Base-by-base conservation (phyloP, 2,888 invertebrate species). In the Hipparchia sbordonii region DNA sequence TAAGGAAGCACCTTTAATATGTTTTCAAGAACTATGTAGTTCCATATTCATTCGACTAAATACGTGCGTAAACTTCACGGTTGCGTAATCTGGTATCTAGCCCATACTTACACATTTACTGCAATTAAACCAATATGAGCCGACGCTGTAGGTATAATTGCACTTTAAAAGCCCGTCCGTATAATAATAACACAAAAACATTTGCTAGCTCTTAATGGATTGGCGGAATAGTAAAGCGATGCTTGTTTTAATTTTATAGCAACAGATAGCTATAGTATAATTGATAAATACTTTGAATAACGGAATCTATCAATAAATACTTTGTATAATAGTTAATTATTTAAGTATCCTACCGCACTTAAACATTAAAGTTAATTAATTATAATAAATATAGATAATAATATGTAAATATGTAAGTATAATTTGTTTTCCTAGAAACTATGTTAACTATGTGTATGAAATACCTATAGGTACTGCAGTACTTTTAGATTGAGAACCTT, bases 61-160 rank as follows among this genome's bases (percentile, higher is more conserved):
- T 46, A 62, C 13, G 52, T 33, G 10, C 65, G 54, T 61, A 48
- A n/a, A 54, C 46, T 23, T 71, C 63, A 39, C 67, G 63, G 52
- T 70, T 48, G 66, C 67, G 60, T 54, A 45, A 45, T 51, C 57
- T 51, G 56, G 46, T 60, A 60, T 48, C 51, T 63, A 72, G 56
- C 67, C 54, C 67, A 62, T 46, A 62, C 62, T 13, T 9, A 61
- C 61, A 56, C 56, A 51, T 51, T 62, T 57, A 46, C 67, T 59
- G 62, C 61, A 72, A 72, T 70, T 54, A 63, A 54, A 46, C 33
- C 67, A 57, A 67, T 67, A 67, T 52, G 65, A 70, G 51, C 8
- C 39, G 39, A 51, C 59, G 1, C 61, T 51, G n/a, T 57, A 23
- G 23, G 23, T 23, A 67, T 72, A 70, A 72, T 70, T 72, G 65